phyloP scores from a whole-genome alignment of 2,888 invertebrate species.

The Atrina japonica region DNA sequence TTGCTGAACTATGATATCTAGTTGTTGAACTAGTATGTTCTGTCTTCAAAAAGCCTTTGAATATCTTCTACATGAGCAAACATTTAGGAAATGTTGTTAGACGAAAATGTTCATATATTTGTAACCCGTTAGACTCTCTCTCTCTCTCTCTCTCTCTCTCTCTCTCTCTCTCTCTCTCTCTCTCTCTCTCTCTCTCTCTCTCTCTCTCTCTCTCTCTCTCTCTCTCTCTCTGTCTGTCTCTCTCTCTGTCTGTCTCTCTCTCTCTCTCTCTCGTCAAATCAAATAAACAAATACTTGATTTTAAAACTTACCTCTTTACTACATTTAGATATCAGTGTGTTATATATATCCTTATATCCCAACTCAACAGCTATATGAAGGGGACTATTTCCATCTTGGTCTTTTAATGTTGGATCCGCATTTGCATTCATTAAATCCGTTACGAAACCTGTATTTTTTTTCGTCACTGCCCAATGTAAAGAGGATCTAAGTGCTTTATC shows the following conservation, averaged over 20 bases:
- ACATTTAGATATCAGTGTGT: slow-evolving; percentile 42
- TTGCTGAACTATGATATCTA: too few relatives aligned
- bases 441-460: slow-evolving; percentile 48
- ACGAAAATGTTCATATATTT: background rate
- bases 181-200: slow-evolving; percentile 19
- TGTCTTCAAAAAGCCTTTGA: too few relatives aligned
- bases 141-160: background rate
- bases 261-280: too few relatives aligned
- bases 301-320: slow-evolving; percentile 47
- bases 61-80: too few relatives aligned
- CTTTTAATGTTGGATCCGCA: slow-evolving; percentile 50
- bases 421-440: slow-evolving; percentile 50
- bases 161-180: slow-evolving; percentile 12
- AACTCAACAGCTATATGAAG: slow-evolving; percentile 56
- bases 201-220: slow-evolving; percentile 13
- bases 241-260: background rate
- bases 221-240: slow-evolving; percentile 20
- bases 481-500: slow-evolving; percentile 59
- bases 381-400: slow-evolving; percentile 57
- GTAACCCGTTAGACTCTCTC: background rate
- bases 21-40: too few relatives aligned
- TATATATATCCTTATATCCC: slow-evolving; percentile 54
- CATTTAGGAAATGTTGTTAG: too few relatives aligned
- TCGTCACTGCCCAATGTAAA: slow-evolving; percentile 56
- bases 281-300: background rate